Base-by-base conservation (phyloP, 2,888 invertebrate genomes). In the Glomeris marginata region DNA sequence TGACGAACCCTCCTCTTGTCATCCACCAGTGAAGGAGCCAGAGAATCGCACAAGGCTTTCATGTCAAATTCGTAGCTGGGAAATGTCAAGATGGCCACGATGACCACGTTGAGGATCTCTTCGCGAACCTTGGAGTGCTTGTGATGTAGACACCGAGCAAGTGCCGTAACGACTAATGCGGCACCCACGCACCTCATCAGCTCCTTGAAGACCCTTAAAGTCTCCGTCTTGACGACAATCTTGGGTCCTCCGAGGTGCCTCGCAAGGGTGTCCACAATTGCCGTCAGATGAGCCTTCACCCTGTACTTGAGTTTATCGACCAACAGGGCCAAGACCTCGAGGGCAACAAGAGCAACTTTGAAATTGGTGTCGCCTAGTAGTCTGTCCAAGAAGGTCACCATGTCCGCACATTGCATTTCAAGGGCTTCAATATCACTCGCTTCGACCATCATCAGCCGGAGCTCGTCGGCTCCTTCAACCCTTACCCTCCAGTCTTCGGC, bases 41-140 rank as follows among this genome's bases (percentile, higher is more conserved):
- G 64, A 51, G 64, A 60, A 54, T 67, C 63, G 58, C 64, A 73
- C 62, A 71, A 60, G 8, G 59, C 59, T 4, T 63, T 60, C 55
- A 72, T 61, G 58, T 80, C 78, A 61, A 83, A 77, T 58, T 83
- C 81, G 45, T 78, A 78, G 60, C 82, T 80, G 2, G 85, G 84
- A 63, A 82, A 84, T 33, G 81, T 80, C 63, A 84, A 74, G 56
- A 84, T 66, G 8, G 83, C 77, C 56, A 80, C 81, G 61, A 85
- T 82, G 45, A 84, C 70, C 58, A 83, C 75, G 65, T 85, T 81
- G 8, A 85, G 63, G 1, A 81, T 76, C 60, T 82, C 81, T 65
- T 84, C 83, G 50, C 82, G 70, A 52, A 81, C 76, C 71, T 78
- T 64, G 2, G 70, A 67, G 55, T 69, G 70, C 52, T 66, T 62